phyloP scores from a whole-genome alignment of 1,140 invertebrate species.

The Prorops nasuta region DNA sequence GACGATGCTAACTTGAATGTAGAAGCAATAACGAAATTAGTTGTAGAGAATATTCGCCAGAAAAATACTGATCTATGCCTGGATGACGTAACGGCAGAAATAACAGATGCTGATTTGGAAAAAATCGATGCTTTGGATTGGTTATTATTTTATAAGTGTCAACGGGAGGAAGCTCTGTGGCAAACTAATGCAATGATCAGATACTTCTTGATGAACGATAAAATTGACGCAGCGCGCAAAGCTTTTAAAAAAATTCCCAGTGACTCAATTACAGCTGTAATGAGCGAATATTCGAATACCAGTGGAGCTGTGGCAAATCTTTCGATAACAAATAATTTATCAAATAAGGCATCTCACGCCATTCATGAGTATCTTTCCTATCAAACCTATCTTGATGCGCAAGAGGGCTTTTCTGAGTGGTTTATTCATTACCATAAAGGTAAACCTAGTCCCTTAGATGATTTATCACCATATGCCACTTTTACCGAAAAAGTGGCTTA shows the following conservation, averaged over 20 bases:
- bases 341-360: conserved; percentile 54
- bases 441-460: conserved; percentile 68
- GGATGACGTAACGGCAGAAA: conserved; percentile 43
- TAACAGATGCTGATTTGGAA: conserved; percentile 64
- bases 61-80: conserved; percentile 38
- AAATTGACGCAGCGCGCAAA: conserved; percentile 68
- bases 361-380: conserved; percentile 76
- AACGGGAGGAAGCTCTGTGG: conserved; percentile 77
- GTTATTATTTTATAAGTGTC: conserved; percentile 77
- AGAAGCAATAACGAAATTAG: conserved; percentile 76
- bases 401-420: conserved; percentile 88
- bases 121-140: conserved; percentile 87
- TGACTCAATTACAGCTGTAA: conserved; percentile 65
- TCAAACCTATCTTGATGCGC: conserved; percentile 77
- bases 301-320: conserved; percentile 50
- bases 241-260: conserved; percentile 68
- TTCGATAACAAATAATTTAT: conserved; percentile 45
- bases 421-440: conserved; percentile 79
- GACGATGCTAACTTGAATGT: conserved; percentile 78
- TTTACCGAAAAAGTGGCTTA: conserved; percentile 87
- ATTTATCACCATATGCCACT: conserved; percentile 61
- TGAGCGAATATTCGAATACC: conserved; percentile 57
- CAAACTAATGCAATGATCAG: conserved; percentile 89
- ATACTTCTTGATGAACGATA: conserved; percentile 69
- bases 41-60: conserved; percentile 75